Evolutionary conservation across 2,888 invertebrate species (phyloP), one percentile per base, ranked within the genome.

Genomic region (Steinernema scapterisci): DNA sequence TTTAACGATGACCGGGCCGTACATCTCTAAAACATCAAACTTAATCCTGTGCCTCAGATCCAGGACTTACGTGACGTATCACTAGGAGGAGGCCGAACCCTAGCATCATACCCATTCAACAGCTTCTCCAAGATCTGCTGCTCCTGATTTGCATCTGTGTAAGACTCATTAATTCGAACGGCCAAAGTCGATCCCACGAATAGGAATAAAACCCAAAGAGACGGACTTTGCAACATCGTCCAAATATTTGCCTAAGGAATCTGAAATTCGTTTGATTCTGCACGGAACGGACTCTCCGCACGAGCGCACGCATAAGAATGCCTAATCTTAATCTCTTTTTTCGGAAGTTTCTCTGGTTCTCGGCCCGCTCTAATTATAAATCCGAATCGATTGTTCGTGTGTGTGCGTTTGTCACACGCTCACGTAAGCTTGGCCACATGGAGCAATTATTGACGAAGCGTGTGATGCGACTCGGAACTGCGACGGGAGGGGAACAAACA

Each of bases 1-100:
- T 91, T 92, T 93, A 91, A 96, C 95, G 91, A 94, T 92, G 90
- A 95, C 95, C 89, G 95, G 95, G 90, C 95, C 95, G 92, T 80
- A 78, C 23, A 73, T 38, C 23, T 72, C 81, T 77, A 74, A 76
- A 79, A 38, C 3, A 38, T 38, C 5, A 38, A 3, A 6, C 38
- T 38, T 6, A 38, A 38, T 71, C 6, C 1, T 16, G 25, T 16
- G 3, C 21, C n/a, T 45, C 19, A 27, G 9, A 21, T 38, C 63
- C 25, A 0, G 21, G 38, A 45, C 71, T 73, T 43, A 82, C 80
- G 77, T 27, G 82, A 76, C 13, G 79, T 44, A 72, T 85, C 81
- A 9, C 79, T 80, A 3, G 86, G 80, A 16, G 85, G 84, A 5
- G 86, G 86, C 44, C 86, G 79, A 1, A 86, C 82, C 27, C 84